Percentiles rank a stretch among this genome's conserved stretches.
phyloP scores from a whole-genome alignment of 2,888 invertebrate genomes.

The Neuroscelio doddi region DNA sequence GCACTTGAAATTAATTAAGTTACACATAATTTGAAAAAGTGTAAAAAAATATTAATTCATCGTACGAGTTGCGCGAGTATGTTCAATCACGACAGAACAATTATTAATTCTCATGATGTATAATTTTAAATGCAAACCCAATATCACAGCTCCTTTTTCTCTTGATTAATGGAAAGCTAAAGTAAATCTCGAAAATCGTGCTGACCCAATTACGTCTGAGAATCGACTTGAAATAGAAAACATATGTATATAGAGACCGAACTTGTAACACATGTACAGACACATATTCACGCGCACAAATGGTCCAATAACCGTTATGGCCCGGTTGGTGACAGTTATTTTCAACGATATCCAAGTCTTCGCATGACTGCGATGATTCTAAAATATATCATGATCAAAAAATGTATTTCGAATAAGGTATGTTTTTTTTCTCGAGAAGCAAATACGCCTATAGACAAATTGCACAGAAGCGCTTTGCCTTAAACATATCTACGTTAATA shows the following conservation, averaged over 20 bases:
- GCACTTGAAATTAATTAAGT: too few relatives aligned
- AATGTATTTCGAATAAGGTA: too few relatives aligned
- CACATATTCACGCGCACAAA: constrained; percentile 3
- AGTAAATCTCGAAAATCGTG: constrained; percentile 25
- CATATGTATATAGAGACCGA: constrained; percentile 15
- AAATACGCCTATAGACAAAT: too few relatives aligned
- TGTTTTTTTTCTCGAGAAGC: too few relatives aligned
- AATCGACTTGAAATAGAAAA: constrained; percentile 40
- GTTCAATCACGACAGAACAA: background rate
- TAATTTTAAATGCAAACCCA: constrained; percentile 18
- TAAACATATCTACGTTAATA: too few relatives aligned
- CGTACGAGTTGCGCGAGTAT: background rate
- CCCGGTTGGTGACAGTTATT: constrained; percentile 25
- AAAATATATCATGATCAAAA: constrained; percentile 8
- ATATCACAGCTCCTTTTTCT: constrained; percentile 12
- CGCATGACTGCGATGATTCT: constrained; percentile 8
- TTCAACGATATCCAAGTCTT: constrained; percentile 17
- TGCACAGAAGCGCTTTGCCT: too few relatives aligned
- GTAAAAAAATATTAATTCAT: background rate
- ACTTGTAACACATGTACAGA: constrained; percentile 3
- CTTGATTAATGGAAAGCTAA: constrained; percentile 22
- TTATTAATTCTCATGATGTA: constrained; percentile 13
- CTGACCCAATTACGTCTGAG: constrained; percentile 41
- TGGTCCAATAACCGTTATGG: constrained; percentile 37
- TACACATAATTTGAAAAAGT: too few relatives aligned